These are phyloP conservation scores for Thumatha senex DNA, from an alignment of 2,888 invertebrate genomes.

Conservation along the genomic window DNA sequence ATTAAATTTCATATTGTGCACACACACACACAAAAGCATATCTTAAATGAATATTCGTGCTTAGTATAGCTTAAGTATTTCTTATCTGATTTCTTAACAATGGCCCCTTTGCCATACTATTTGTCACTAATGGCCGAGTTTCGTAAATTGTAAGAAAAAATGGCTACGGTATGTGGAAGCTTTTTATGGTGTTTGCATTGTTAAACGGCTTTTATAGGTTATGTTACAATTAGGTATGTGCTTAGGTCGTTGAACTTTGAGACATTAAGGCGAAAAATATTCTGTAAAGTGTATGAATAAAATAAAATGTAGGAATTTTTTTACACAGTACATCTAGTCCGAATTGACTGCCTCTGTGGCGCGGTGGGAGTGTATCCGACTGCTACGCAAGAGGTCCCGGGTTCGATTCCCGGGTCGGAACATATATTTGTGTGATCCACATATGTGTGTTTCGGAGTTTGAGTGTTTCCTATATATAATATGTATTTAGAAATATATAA, in stretches of 20 bases:
- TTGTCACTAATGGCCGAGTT: constrained; percentile 33
- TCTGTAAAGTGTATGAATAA: too few species aligned
- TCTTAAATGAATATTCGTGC: constrained; percentile 36
- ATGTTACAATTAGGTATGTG: neutral
- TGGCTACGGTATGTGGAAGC: constrained; percentile 12
- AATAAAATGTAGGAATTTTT: too few species aligned
- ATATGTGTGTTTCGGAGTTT: too few species aligned
- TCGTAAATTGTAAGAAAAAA: constrained; percentile 28
- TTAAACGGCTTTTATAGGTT: constrained; percentile 7
- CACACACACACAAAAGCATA: constrained; percentile 34
- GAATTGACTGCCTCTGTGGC: too few species aligned
- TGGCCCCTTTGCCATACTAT: constrained; percentile 24
- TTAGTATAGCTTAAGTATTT: constrained; percentile 15
- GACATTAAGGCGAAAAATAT: neutral
- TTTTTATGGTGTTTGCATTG: constrained; percentile 18
- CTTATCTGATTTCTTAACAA: constrained; percentile 39
- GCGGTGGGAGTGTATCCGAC: too few species aligned
- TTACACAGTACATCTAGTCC: too few species aligned
- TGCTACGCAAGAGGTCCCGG: too few species aligned
- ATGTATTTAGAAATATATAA: too few species aligned
- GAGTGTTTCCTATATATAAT: too few species aligned
- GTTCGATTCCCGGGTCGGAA: too few species aligned
- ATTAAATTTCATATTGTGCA: constrained; percentile 15
- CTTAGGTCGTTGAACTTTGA: neutral
- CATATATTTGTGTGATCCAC: too few species aligned